Conservation (phyloP, 2,113 vertebrate species). For the Shinisaurus crocodilurus region DNA sequence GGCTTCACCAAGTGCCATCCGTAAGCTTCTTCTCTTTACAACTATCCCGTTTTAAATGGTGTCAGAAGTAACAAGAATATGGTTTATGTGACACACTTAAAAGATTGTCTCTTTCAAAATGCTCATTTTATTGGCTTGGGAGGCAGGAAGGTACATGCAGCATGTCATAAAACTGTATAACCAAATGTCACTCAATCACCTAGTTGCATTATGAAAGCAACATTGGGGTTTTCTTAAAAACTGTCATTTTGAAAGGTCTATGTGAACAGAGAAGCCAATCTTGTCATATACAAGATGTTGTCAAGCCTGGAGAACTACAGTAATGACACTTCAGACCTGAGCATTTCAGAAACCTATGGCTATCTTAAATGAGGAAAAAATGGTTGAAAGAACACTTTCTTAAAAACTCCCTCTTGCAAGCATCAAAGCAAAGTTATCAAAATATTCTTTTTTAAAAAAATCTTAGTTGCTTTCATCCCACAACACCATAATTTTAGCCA, state of each 20-base stretch:
- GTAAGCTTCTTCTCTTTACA: background rate
- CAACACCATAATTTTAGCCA: background rate
- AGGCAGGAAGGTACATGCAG: background rate
- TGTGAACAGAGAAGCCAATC: constrained; percentile 52
- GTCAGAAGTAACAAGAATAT: constrained; percentile 22
- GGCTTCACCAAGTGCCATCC: background rate
- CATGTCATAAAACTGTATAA: constrained; percentile 62
- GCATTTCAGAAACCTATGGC: constrained; percentile 41
- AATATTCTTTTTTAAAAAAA: background rate
- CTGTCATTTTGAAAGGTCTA: constrained; percentile 58
- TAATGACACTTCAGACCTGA: constrained; percentile 28
- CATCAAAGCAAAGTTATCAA: background rate
- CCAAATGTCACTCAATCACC: constrained; percentile 60
- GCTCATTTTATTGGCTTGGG: constrained; percentile 56
- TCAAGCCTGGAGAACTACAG: constrained; percentile 44
- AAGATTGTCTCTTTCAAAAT: constrained; percentile 49
- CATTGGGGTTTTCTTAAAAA: constrained; percentile 59
- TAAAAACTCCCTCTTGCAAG: constrained; percentile 23
- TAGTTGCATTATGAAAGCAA: constrained; percentile 66
- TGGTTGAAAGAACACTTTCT: background rate
- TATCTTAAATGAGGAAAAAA: constrained; percentile 37
- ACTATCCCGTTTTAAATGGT: constrained; percentile 20
- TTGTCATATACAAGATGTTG: constrained; percentile 45
- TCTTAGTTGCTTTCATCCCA: background rate
- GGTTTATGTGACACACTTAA: constrained; percentile 30